Base-by-base conservation (phyloP, 2,797 vertebrate genomes). In the Rhinella marina region DNA sequence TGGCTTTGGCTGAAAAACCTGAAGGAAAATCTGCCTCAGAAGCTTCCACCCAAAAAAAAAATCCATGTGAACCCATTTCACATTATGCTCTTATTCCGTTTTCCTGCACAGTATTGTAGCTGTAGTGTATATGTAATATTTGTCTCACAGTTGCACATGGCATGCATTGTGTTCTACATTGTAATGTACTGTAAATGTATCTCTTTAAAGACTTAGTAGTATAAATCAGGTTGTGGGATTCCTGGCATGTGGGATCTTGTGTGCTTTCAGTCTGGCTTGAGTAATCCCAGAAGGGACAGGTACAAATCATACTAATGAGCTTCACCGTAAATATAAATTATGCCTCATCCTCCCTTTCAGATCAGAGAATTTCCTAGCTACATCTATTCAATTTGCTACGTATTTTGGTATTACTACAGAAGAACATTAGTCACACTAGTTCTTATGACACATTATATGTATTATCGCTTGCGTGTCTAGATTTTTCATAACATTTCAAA, bases 281-380 rank as follows among this genome's bases (percentile, higher is more conserved):
- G 88, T 86, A 89, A 82, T 83, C 88, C 88, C 88, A 86, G 84
- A 83, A 86, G 84, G 88, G 88, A 89, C 88, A 89, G 88, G 84
- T 89, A 89, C 84, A 89, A 89, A 89, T 89, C 88, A 89, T 82
- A 77, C 88, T 89, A 89, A 89, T 89, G 84, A 89, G 88, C 84
- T 89, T 83, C n/a, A n/a, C 79, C 72, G 57, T 86, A 78, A 77
- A 86, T 86, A 75, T 88, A 88, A 85, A 88, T 85, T 80, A 73
- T 88, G 59, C 16, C 76, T 88, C 68, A 76, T 48, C 81, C 83
- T 88, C 41, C 82, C 76, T 64, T 57, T 76, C 59, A 48, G 78
- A 57, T 75, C 41, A 21, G 82, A 85, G 83, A 52, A 21, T 66
- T 88, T 81, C 48, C 70, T 81, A 75, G 75, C 87, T 76, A 57